Evolutionary conservation across 30 jellyfish, hydroid and myxozoan species (phyloP).

Genomic region (Aurelia aurita complex sp. Pacific): DNA sequence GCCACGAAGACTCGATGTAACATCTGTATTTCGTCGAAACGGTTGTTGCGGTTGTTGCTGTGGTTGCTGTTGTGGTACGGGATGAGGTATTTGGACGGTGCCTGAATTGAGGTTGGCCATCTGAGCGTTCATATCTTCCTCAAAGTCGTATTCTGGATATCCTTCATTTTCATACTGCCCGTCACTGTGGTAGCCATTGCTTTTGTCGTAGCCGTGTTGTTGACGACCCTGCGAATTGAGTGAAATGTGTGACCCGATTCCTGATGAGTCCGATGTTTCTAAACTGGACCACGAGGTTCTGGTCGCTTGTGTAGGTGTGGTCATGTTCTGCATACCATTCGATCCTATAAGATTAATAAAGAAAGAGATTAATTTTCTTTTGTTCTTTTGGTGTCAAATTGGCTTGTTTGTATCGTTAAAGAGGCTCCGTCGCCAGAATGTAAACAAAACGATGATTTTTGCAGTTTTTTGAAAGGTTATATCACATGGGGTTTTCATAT

Average conservation of each 20-base stretch:
- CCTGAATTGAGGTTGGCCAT: conserved; percentile 54
- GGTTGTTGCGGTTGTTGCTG: conserved; percentile 59
- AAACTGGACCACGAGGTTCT: conserved; percentile 96
- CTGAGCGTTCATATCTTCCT: conserved; percentile 57
- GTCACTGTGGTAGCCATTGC: conserved; percentile 66
- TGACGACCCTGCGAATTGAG: conserved; percentile 81
- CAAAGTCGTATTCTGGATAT: conserved; percentile 40
- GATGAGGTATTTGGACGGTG: conserved; percentile 40
- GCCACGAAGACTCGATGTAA: conserved; percentile 89
- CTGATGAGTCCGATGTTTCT: conserved; percentile 96
- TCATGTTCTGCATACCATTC: conserved; percentile 21
- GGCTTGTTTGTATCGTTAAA: neutral
- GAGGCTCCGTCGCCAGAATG: too few species aligned
- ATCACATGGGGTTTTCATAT: neutral
- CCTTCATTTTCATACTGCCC: conserved; percentile 83
- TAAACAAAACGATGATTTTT: neutral
- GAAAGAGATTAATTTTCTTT: neutral
- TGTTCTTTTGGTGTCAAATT: too few species aligned
- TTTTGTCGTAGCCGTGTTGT: conserved; percentile 44
- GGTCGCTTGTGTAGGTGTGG: conserved; percentile 50
- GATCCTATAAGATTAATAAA: neutral
- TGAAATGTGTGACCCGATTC: conserved; percentile 96
- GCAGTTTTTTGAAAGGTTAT: neutral
- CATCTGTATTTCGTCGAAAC: conserved; percentile 71
- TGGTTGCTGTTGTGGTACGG: conserved; percentile 15